Conservation (phyloP, 2,113 vertebrate species). For the Danionella cerebrum region DNA sequence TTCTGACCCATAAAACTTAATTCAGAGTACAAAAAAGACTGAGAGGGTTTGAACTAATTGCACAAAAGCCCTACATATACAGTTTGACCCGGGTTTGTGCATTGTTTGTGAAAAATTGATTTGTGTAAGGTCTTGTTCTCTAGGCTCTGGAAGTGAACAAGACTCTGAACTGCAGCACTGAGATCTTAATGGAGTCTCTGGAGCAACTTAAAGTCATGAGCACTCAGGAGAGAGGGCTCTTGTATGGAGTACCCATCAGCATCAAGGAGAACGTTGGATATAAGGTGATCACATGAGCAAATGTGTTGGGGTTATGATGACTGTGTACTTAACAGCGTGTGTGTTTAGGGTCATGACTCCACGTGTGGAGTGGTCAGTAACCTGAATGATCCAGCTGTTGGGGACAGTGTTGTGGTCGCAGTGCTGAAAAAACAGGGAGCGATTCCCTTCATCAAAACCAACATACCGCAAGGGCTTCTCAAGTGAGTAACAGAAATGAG, state of each 20-base stretch:
- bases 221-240: conserved; percentile 58
- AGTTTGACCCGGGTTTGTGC: too few relatives aligned
- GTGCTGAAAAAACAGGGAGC: conserved; percentile 87
- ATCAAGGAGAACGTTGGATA: conserved; percentile 77
- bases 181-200: conserved; percentile 71
- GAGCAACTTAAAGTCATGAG: conserved; percentile 61
- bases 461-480: conserved; percentile 78
- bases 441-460: conserved; percentile 88
- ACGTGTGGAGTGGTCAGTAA: conserved; percentile 67
- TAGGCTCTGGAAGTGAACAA: conserved; percentile 73
- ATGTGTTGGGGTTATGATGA: neutral
- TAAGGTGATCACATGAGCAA: conserved; percentile 60
- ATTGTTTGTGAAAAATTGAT: too few relatives aligned
- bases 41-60: too few relatives aligned
- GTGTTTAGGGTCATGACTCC: conserved; percentile 68
- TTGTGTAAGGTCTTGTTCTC: neutral
- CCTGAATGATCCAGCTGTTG: conserved; percentile 56
- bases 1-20: too few relatives aligned
- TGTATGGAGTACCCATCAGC: conserved; percentile 82
- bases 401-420: conserved; percentile 76
- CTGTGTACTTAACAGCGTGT: too few relatives aligned
- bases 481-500: conserved; percentile 74
- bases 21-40: too few relatives aligned
- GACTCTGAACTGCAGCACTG: conserved; percentile 73
- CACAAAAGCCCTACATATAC: too few relatives aligned